A percentile compares a stretch with the other conserved stretches of the same genome.
Evolutionary conservation across 2,797 vertebrate species (phyloP).

Genomic region (Crenichthys baileyi): DNA sequence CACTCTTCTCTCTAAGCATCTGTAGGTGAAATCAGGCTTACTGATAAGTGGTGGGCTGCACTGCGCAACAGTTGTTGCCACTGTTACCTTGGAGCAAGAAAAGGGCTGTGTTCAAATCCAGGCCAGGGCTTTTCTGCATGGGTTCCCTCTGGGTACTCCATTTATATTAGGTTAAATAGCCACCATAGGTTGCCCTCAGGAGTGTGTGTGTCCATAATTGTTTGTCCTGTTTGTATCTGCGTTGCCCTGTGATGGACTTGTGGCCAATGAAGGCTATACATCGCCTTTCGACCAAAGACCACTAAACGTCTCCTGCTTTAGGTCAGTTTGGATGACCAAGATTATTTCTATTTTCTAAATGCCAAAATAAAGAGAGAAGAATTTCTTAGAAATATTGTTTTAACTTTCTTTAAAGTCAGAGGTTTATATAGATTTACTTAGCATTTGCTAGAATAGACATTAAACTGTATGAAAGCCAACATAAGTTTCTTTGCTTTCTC

Average conservation of each 20-base stretch:
- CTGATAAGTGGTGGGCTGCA: too few species aligned
- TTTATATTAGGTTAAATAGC: not conserved
- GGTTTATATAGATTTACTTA: not conserved
- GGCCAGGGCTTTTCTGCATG: too few species aligned
- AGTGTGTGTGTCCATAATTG: not conserved
- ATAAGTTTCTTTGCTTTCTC: not conserved
- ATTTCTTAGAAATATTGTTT: not conserved
- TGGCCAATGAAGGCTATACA: not conserved
- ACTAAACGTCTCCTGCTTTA: not conserved
- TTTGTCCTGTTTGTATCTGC: not conserved
- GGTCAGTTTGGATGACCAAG: not conserved
- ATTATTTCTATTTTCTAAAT: not conserved
- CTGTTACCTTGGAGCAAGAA: too few species aligned
- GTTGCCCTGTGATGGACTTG: not conserved
- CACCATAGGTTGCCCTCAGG: not conserved
- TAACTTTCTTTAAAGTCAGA: not conserved
- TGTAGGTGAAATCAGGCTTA: too few species aligned
- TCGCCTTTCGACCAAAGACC: not conserved
- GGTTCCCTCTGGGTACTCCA: not conserved
- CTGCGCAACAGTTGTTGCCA: too few species aligned
- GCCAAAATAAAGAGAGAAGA: not conserved
- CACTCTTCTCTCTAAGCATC: too few species aligned
- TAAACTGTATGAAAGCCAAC: not conserved
- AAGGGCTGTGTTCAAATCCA: too few species aligned
- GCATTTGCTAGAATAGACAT: too few species aligned